A percentile compares a stretch with the other conserved stretches of the same genome.
phyloP scores from a whole-genome alignment of 2,113 vertebrate species.

The Lepus timidus region DNA sequence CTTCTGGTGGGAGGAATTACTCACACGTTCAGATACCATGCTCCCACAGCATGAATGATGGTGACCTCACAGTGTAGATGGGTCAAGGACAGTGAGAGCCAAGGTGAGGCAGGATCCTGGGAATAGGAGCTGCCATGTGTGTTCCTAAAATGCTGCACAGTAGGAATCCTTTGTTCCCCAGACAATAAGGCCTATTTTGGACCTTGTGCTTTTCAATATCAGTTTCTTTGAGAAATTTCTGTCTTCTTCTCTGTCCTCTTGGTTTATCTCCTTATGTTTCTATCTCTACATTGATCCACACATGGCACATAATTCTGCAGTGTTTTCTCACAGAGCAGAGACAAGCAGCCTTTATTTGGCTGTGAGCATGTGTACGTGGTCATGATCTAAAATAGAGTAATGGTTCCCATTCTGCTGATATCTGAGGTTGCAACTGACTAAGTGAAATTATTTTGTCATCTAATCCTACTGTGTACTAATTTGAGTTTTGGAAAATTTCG shows the following conservation, averaged over 20 bases:
- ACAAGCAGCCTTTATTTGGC: constrained; percentile 34
- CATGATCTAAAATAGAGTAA: constrained; percentile 47
- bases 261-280: constrained; percentile 21
- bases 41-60: not conserved
- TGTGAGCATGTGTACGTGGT: constrained; percentile 38
- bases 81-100: not conserved
- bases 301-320: constrained; percentile 25
- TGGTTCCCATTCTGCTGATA: constrained; percentile 43
- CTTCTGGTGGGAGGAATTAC: not conserved
- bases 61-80: not conserved
- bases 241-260: not conserved
- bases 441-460: constrained; percentile 59
- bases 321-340: not conserved
- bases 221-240: constrained; percentile 24
- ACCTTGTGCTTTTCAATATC: not conserved
- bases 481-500: constrained; percentile 53
- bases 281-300: constrained; percentile 15
- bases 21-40: not conserved
- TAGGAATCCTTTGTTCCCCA: not conserved
- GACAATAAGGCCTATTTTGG: not conserved
- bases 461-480: constrained; percentile 55
- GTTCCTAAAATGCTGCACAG: not conserved
- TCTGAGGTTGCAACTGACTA: constrained; percentile 43
- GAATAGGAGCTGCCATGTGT: not conserved
- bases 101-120: not conserved